Conservation (phyloP, 2,113 vertebrate genomes). For the Chlorodrepanis virens region DNA sequence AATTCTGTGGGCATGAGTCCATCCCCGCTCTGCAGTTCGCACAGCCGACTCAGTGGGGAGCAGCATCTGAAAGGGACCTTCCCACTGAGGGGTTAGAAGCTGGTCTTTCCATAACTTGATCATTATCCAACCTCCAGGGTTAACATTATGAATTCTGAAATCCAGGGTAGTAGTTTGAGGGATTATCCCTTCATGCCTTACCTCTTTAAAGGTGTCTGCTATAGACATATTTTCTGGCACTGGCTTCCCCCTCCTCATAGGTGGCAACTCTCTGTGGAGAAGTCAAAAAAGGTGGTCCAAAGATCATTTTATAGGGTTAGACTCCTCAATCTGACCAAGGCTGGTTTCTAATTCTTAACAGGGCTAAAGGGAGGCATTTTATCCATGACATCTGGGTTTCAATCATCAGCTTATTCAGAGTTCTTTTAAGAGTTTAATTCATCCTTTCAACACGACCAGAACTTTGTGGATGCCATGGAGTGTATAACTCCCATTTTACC, state of each 20-base stretch:
- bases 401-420: neutral
- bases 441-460: neutral
- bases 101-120: neutral
- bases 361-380: neutral
- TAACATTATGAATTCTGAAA: neutral
- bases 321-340: neutral
- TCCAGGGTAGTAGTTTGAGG: neutral
- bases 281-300: neutral
- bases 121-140: neutral
- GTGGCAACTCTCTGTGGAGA: neutral
- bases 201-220: neutral
- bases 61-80: neutral
- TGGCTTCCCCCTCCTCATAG: neutral
- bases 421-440: neutral
- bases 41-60: neutral
- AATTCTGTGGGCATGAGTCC: neutral
- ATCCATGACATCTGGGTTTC: neutral
- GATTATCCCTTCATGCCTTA: neutral
- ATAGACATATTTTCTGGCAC: neutral
- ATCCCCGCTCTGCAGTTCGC: neutral
- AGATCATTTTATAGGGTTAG: neutral
- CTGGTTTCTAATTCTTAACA: neutral
- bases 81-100: neutral
- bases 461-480: neutral
- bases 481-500: neutral